These are phyloP conservation scores for Periplaneta americana DNA, from an alignment of 1,140 invertebrate genomes.

Conservation along the genomic window DNA sequence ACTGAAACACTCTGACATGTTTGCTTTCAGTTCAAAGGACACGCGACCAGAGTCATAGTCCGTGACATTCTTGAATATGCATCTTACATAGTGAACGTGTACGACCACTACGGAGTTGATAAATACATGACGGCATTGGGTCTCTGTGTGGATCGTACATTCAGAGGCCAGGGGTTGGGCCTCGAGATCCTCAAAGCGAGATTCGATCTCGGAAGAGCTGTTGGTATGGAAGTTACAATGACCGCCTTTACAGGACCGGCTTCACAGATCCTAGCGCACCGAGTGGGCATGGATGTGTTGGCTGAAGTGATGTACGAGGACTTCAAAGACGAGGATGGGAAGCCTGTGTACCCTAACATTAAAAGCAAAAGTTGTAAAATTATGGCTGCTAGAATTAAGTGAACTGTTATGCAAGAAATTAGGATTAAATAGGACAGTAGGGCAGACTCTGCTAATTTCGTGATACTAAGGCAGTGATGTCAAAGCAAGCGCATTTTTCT, in stretches of 20 bases:
- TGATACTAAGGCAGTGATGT: too few species aligned
- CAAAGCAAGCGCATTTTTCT: too few species aligned
- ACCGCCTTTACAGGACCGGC: slow-evolving; percentile 19
- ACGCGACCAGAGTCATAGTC: not conserved
- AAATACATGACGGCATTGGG: slow-evolving; percentile 18
- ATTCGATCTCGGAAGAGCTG: slow-evolving; percentile 13
- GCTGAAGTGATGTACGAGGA: slow-evolving; percentile 16
- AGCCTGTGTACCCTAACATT: slow-evolving; percentile 17
- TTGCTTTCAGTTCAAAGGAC: not conserved
- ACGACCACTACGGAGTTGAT: slow-evolving; percentile 16
- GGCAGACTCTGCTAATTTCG: too few species aligned
- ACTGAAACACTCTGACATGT: too few species aligned
- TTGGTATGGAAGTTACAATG: slow-evolving; percentile 18
- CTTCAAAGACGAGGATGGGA: slow-evolving; percentile 21
- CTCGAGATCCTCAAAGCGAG: slow-evolving; percentile 18
- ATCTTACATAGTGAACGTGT: slow-evolving; percentile 12
- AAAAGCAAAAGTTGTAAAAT: slow-evolving; percentile 19
- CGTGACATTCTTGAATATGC: not conserved
- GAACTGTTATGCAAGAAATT: too few species aligned
- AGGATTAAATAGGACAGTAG: too few species aligned
- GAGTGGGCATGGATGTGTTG: slow-evolving; percentile 18
- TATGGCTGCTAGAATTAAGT: slow-evolving; percentile 24
- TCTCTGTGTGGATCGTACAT: slow-evolving; percentile 16
- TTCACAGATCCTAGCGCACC: slow-evolving; percentile 19
- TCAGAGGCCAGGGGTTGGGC: slow-evolving; percentile 19